Evolutionary conservation across 2,113 vertebrate species (phyloP), one percentile per base, ranked within the genome.

Genomic region (Todiramphus saurophagus): DNA sequence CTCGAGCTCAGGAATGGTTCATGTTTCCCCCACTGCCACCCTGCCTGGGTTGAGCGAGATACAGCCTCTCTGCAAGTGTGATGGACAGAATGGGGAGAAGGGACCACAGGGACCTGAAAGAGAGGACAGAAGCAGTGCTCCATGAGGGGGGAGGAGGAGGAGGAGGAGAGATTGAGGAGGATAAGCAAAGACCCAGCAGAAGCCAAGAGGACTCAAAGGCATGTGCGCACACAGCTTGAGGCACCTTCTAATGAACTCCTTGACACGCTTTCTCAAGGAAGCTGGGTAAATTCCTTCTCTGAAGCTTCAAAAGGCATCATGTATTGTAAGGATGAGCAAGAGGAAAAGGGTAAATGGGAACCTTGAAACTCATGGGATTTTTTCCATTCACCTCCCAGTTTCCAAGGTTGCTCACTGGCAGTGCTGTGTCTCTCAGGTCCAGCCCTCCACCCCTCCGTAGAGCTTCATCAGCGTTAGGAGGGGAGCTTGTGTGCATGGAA

Each of bases 401-500:
- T 64, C 53, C 88, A 81, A 75, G n/a, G 37, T 6, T 44, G 44
- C 24, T 43, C 4, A 0, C n/a, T 87, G 74, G 78, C 74, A 94
- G 70, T 2, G 0, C 41, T 24, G 21, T 0, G 1, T 78, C 87
- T 89, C 83, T 33, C 90, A 90, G 95, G 93, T 87, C 75, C 35
- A 91, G 87, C 60, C 73, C 60, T 67, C 44, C 30, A 50, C 33
- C 25, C 70, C 46, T 90, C 77, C 85, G 48, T 58, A 77, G 46
- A 91, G 59, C 51, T 95, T 70, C 53, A 43, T 18, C 70, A 91
- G 46, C 0, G 4, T 74, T 55, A 56, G 59, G 43, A 56, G 56
- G 43, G 94, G n/a, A 92, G 85, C 59, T 58, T 44, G 28, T 43
- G 70, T 0, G 8, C 8, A 94, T 66, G 84, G 95, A 95, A 96